phyloP scores from a whole-genome alignment of 2,797 vertebrate genomes.

The Tragelaphus oryx region DNA sequence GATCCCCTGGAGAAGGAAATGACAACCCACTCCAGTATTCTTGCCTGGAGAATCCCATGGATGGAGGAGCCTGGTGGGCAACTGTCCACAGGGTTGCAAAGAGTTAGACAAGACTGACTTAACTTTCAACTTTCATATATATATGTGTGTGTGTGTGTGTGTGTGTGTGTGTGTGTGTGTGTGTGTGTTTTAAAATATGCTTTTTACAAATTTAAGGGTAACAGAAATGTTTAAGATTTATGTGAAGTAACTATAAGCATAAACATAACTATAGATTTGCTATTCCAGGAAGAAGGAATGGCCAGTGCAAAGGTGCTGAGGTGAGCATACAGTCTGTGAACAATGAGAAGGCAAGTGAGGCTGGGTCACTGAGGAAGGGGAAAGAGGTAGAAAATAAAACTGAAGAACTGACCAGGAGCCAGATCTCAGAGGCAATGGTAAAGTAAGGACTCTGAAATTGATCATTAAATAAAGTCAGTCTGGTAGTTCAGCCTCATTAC shows the following conservation, averaged over 20 bases:
- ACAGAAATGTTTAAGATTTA: background rate
- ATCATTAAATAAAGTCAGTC: background rate
- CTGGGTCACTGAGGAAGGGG: background rate
- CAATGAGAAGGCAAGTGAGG: background rate
- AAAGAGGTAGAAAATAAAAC: background rate
- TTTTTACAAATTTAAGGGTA: background rate
- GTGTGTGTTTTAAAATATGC: background rate
- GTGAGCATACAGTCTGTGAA: background rate
- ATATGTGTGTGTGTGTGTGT: too few relatives aligned
- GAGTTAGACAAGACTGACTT: too few relatives aligned
- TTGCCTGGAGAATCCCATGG: too few relatives aligned
- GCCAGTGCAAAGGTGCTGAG: background rate
- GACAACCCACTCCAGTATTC: too few relatives aligned
- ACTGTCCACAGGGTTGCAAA: too few relatives aligned
- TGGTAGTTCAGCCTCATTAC: background rate
- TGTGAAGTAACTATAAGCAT: background rate
- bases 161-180: background rate
- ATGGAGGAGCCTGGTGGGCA: too few relatives aligned
- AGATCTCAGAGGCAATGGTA: background rate
- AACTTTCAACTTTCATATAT: too few relatives aligned
- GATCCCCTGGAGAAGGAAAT: too few relatives aligned
- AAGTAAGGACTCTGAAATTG: background rate
- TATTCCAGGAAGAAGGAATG: background rate
- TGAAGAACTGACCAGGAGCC: background rate
- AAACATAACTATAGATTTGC: background rate